Evolutionary conservation across 1,140 invertebrate genomes (phyloP).

Genomic region (Drosophila sucinea): DNA sequence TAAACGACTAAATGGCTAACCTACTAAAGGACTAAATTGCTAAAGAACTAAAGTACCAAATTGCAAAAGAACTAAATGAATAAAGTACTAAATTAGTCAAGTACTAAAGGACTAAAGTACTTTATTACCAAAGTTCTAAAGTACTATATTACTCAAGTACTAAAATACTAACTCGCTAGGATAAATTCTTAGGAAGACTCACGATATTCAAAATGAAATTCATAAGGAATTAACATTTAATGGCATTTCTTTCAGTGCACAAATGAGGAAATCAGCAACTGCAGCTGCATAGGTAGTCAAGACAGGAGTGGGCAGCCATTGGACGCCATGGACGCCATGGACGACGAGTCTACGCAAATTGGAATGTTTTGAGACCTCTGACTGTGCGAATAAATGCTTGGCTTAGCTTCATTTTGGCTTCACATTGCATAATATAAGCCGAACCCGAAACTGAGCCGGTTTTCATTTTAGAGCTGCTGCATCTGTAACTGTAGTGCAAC

Average conservation of each 20-base stretch:
- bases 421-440: conserved; percentile 51
- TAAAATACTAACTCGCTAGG: too few species aligned
- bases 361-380: conserved; percentile 75
- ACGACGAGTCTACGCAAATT: conserved; percentile 71
- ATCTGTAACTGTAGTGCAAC: conserved; percentile 23
- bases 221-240: too few species aligned
- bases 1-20: too few species aligned
- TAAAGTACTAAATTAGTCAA: too few species aligned
- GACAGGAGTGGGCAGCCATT: conserved; percentile 41
- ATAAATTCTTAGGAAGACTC: too few species aligned
- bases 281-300: conserved; percentile 46
- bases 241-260: conserved; percentile 33
- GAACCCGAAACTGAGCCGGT: conserved; percentile 60
- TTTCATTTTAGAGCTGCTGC: conserved; percentile 24
- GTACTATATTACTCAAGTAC: too few species aligned
- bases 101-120: too few species aligned
- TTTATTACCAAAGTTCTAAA: too few species aligned
- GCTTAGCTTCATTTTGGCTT: conserved; percentile 47
- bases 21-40: too few species aligned
- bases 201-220: too few species aligned
- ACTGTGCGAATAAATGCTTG: conserved; percentile 61
- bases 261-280: conserved; percentile 66
- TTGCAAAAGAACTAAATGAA: too few species aligned
- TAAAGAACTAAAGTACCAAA: too few species aligned
- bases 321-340: conserved; percentile 17